Evolutionary conservation across 2,113 vertebrate species (phyloP), one percentile per base, ranked within the genome.

Genomic region (Rhombomys opimus): DNA sequence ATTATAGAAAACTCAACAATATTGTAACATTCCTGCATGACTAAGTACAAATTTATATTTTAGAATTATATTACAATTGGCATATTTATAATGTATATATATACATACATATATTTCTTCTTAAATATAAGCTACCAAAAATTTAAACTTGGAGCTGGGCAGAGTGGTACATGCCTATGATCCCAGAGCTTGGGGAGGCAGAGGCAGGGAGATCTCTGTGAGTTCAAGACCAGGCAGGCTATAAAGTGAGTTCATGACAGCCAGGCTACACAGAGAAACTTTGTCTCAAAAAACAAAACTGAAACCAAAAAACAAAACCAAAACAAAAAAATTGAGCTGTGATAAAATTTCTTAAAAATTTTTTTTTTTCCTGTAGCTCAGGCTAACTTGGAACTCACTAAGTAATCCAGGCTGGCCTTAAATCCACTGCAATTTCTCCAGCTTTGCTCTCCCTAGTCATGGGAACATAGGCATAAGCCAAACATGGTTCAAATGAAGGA

Each of bases 1-100:
- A 90, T 93, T 80, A 91, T 14, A 57, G 35, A 8, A 72, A 87
- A 18, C 63, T 90, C 20, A 80, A 46, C 32, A 89, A 13, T 52
- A 86, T 8, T 76, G n/a, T n/a, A 61, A 75, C 52, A 15, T 80
- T 87, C n/a, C 7, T n/a, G 18, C 27, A 52, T 92, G 23, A 63
- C 35, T 30, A 1, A 75, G 14, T 50, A 77, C 35, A 88, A 90
- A 52, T 96, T 92, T 89, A 41, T 52, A 18, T 75, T 89, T 95
- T 89, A 88, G n/a, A 86, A 82, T 68, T 86, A 41, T 86, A 75
- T 93, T 91, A 57, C 30, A 95, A 82, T 77, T 93, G n/a, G 72
- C 22, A 67, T 27, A 63, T 86, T 94, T 87, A 70, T 52, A 92
- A 41, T 41, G 4, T 41, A 41, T 41, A 41, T 41, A 41, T 41